Percentiles rank a stretch among this genome's conserved stretches.
Conservation (phyloP, 2,113 vertebrate genomes). For the Phrynocephalus versicolor region DNA sequence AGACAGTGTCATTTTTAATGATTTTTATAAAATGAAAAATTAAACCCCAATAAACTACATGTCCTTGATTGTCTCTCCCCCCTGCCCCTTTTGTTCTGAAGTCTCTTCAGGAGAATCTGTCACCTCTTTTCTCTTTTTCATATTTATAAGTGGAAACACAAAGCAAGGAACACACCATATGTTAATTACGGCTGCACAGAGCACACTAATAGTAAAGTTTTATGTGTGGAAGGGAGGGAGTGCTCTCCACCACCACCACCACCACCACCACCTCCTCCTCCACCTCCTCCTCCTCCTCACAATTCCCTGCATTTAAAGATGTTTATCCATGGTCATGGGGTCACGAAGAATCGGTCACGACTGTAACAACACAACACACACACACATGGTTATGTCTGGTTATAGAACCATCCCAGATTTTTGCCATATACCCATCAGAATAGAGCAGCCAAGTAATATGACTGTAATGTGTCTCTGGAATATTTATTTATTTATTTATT, state of each 20-base stretch:
- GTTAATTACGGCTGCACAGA: not conserved
- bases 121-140: not conserved
- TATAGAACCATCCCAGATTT: too few relatives aligned
- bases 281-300: too few relatives aligned
- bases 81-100: not conserved
- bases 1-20: not conserved
- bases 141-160: not conserved
- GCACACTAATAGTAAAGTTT: not conserved
- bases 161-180: not conserved
- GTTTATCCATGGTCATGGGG: too few relatives aligned
- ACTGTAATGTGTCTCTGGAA: too few relatives aligned
- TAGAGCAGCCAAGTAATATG: too few relatives aligned
- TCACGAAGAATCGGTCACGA: too few relatives aligned
- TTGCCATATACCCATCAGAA: too few relatives aligned
- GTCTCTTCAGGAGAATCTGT: not conserved
- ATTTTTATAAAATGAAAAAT: slow-evolving; percentile 2
- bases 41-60: not conserved
- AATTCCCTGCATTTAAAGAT: too few relatives aligned
- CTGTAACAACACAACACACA: too few relatives aligned
- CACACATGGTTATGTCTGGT: too few relatives aligned
- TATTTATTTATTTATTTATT: too few relatives aligned
- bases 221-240: not conserved
- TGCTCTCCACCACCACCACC: not conserved
- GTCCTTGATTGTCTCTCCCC: not conserved
- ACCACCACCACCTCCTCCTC: too few relatives aligned